Percentiles rank a stretch among this genome's conserved stretches.
phyloP scores from a whole-genome alignment of 1,140 invertebrate genomes.

The Camponotus pennsylvanicus region DNA sequence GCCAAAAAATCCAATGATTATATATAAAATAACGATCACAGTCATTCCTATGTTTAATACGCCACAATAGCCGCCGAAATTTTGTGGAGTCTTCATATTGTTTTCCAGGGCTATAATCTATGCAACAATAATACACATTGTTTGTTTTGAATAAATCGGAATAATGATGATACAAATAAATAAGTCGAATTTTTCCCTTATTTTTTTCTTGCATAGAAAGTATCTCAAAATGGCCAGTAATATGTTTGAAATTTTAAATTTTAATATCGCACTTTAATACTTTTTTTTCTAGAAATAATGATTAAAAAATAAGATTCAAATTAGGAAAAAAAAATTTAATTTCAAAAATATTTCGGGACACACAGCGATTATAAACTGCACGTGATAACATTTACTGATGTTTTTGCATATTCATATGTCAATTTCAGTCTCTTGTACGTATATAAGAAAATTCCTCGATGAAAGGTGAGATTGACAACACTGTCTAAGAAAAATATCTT shows the following conservation, averaged over 20 bases:
- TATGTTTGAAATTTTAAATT: neutral
- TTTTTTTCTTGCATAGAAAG: neutral
- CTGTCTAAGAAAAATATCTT: neutral
- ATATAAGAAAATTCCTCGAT: neutral
- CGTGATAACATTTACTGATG: neutral
- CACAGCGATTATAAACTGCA: neutral
- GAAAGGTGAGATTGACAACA: neutral
- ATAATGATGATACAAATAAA: neutral
- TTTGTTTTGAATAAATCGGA: conserved; percentile 7
- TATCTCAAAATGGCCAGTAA: neutral
- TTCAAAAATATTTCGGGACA: neutral
- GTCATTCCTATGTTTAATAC: conserved; percentile 93
- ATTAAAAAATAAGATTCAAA: neutral
- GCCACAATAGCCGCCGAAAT: conserved; percentile 90
- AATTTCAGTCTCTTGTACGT: neutral
- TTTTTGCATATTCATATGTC: conserved; percentile 37
- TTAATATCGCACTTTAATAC: neutral
- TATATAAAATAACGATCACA: conserved; percentile 91
- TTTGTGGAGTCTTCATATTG: conserved; percentile 93
- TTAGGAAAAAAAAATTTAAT: neutral
- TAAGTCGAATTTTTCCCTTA: neutral
- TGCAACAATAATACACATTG: conserved; percentile 52
- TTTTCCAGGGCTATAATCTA: conserved; percentile 95
- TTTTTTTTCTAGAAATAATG: neutral
- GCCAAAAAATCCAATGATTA: conserved; percentile 93